Conservation (phyloP, 2,888 invertebrate species). For the Alviniconcha strummeri region DNA sequence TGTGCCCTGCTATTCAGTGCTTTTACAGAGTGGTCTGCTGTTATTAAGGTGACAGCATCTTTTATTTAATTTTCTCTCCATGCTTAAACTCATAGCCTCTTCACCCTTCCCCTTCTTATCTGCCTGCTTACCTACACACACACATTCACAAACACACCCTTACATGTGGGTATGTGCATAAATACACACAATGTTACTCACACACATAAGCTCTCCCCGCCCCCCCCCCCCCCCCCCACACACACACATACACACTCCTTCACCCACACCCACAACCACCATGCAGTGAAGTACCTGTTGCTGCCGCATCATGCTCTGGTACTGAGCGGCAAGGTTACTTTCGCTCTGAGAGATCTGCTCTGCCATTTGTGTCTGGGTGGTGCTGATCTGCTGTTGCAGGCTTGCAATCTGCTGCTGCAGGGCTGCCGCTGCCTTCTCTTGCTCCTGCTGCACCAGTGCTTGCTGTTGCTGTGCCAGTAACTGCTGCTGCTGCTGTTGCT, state of each 20-base stretch:
- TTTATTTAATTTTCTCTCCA: no score
- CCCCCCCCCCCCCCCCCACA: conserved; percentile 52
- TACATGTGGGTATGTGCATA: no score
- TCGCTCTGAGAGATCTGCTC: conserved; percentile 93
- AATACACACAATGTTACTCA: no score
- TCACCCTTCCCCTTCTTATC: no score
- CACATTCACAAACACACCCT: no score
- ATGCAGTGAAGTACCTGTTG: conserved; percentile 81
- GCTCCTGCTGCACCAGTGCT: conserved; percentile 65
- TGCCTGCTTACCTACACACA: no score
- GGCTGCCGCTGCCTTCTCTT: conserved; percentile 58
- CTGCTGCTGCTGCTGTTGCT: conserved; percentile 15
- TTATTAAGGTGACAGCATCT: no score
- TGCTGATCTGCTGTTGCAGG: conserved; percentile 78
- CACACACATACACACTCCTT: background rate
- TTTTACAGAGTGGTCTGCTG: no score
- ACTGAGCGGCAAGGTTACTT: conserved; percentile 95
- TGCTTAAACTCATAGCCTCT: no score
- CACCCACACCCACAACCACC: no score
- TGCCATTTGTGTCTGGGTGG: conserved; percentile 56
- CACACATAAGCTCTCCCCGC: no score
- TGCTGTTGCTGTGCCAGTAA: conserved; percentile 60
- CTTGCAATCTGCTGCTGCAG: conserved; percentile 84
- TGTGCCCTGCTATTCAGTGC: no score
- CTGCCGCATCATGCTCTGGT: conserved; percentile 87